Base-by-base conservation (phyloP, 2,888 invertebrate genomes). In the Cerceris rybyensis region DNA sequence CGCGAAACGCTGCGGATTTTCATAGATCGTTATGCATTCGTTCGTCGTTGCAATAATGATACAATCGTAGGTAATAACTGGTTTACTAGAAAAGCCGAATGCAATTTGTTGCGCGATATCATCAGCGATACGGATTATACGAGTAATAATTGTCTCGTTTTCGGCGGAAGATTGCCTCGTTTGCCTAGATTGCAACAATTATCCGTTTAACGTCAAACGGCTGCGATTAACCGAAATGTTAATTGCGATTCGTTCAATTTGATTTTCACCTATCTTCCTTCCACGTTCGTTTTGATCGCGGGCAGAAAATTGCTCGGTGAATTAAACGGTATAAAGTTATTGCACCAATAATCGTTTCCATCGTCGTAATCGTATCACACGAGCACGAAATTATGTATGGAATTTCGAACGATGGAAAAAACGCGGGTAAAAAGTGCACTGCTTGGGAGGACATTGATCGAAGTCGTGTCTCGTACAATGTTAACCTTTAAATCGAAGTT, bases 211-310 rank as follows among this genome's bases (percentile, higher is more conserved):
- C 11, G 11, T 46, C 46, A 11, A 46, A 46, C 8, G 28, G 46
- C 11, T 5, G 9, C 11, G 46, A 46, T 46, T 46, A 46, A 46
- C 46, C 46, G n/a, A 50, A 50, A n/a, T n/a, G 50, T n/a, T n/a
- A n/a, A 50, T 50, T n/a, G 9, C 50, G 50, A 50, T n/a, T n/a
- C 50, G 50, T 50, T 50, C n/a, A 50, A 50, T n/a, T 50, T 50
- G 11, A n/a, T 11, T 11, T n/a, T n/a, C 50, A 46, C 46, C 11
- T 50, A 13, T 46, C n/a, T n/a, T 5, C 11, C 50, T 11, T 50
- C n/a, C 6, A n/a, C 13, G 11, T 9, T n/a, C n/a, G 11, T 9
- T n/a, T 50, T n/a, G 2, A 1, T n/a, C n/a, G n/a, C 1, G 5
- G 50, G 13, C 11, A 50, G n/a, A 9, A 13, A 50, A n/a, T n/a